Base-by-base conservation (phyloP, 2,797 vertebrate species). In the Poeciliopsis turneri region DNA sequence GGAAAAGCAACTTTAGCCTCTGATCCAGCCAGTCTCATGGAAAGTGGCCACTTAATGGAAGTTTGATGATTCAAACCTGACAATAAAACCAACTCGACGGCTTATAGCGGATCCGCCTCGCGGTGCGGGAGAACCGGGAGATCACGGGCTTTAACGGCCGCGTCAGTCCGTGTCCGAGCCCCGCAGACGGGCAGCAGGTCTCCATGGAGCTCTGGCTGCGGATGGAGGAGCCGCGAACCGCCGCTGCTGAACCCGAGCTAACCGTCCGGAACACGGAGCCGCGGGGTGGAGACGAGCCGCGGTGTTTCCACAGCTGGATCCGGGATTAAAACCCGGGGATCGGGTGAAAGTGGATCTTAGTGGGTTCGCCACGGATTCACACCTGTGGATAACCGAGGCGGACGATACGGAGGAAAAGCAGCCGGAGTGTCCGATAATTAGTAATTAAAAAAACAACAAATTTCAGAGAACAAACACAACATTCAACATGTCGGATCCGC, bases 311-410 rank as follows among this genome's bases (percentile, higher is more conserved):
- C 33, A 20, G 6, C 55, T 36, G 39, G 28, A 2, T 5, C 2
- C 9, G 43, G 7, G 10, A 5, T n/a, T n/a, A 41, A 43, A n/a
- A 0, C 28, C 0, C 33, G 5, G 0, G 5, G 0, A 28, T n/a
- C n/a, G n/a, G n/a, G 43, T 28, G 15, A 49, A 0, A 4, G 0
- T n/a, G 76, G n/a, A 15, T 18, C 9, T 0, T 11, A 9, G 13
- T 9, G 0, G 25, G 9, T 23, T 1, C 36, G 49, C 4, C 10
- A 55, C 0, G 57, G 47, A 20, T 43, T 76, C 79, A 86, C 93
- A 93, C 93, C 93, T 93, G 92, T 93, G 77, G 87, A 86, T 86
- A 89, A 89, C 33, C 77, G 55, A 0, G 39, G 75, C 5, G 41
- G 80, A 70, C 47, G 45, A 61, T 72, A 76, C 84, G 81, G 85